Conservation (phyloP, 2,113 vertebrate genomes). For the Prietella phreatophila region DNA sequence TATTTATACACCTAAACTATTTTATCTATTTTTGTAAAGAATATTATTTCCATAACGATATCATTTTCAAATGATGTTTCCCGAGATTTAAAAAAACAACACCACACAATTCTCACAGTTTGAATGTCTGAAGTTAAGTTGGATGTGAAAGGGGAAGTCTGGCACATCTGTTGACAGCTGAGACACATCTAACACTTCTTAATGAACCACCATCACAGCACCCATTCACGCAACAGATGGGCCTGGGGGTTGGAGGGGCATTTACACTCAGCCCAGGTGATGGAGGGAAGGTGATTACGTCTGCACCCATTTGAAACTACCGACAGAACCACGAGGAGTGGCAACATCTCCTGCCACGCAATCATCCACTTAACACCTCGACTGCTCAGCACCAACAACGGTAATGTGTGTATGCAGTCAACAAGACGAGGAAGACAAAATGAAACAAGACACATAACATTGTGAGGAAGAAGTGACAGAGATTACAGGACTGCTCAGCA, state of each 20-base stretch:
- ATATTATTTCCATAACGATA: slow-evolving; percentile 9
- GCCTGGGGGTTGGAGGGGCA: slow-evolving; percentile 32
- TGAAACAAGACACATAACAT: slow-evolving; percentile 15
- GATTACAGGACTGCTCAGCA: slow-evolving; percentile 36
- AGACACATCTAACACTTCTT: slow-evolving; percentile 55
- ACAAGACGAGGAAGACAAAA: slow-evolving; percentile 21
- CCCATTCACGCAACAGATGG: slow-evolving; percentile 57
- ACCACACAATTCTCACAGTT: slow-evolving; percentile 24
- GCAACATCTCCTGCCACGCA: slow-evolving; percentile 11
- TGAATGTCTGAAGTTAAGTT: slow-evolving; percentile 31
- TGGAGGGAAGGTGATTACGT: slow-evolving; percentile 33
- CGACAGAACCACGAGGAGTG: slow-evolving; percentile 1
- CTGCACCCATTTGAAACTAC: slow-evolving; percentile 23
- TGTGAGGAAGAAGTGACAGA: slow-evolving; percentile 14
- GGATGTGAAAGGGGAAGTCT: slow-evolving; percentile 54
- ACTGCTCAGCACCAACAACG: background rate
- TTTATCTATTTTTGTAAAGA: background rate
- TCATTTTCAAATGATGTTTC: background rate
- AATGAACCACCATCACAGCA: slow-evolving; percentile 53
- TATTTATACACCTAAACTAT: background rate
- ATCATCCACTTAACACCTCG: background rate
- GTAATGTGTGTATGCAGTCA: background rate
- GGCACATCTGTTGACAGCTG: slow-evolving; percentile 51
- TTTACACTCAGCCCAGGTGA: slow-evolving; percentile 52
- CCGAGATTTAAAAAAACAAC: background rate